Conservation (phyloP, 2,797 vertebrate species). For the Adelosebastes latens region DNA sequence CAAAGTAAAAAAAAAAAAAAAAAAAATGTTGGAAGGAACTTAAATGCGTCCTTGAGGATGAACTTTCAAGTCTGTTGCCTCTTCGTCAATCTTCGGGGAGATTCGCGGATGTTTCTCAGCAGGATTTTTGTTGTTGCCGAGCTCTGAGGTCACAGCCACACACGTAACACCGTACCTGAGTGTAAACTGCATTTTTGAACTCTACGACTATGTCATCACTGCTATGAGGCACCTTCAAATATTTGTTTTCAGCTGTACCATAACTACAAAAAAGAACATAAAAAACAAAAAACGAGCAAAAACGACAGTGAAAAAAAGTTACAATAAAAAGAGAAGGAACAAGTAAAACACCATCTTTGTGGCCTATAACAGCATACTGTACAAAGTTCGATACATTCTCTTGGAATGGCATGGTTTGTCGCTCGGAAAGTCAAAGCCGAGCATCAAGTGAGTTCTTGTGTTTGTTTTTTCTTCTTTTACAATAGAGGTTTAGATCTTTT, state of each 20-base stretch:
- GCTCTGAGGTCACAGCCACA: constrained; percentile 44
- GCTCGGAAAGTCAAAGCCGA: constrained; percentile 79
- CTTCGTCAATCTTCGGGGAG: constrained; percentile 17
- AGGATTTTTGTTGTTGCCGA: constrained; percentile 16
- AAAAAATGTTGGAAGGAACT: constrained; percentile 49
- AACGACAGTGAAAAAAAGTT: constrained; percentile 83
- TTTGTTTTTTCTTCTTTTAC: constrained; percentile 42
- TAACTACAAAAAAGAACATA: constrained; percentile 79
- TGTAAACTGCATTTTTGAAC: constrained; percentile 55
- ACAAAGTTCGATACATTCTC: constrained; percentile 93
- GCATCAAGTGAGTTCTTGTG: constrained; percentile 62
- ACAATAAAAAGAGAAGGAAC: constrained; percentile 81
- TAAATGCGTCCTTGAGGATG: constrained; percentile 42
- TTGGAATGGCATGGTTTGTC: constrained; percentile 94
- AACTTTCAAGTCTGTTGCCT: constrained; percentile 58
- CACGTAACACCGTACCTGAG: constrained; percentile 44
- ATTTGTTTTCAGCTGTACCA: constrained; percentile 70
- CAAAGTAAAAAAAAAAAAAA: constrained; percentile 57
- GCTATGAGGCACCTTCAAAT: constrained; percentile 72
- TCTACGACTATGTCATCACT: constrained; percentile 33
- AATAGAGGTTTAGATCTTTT: constrained; percentile 14
- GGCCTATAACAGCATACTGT: constrained; percentile 88
- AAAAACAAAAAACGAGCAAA: constrained; percentile 50
- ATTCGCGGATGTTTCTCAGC: constrained; percentile 24
- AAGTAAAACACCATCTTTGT: constrained; percentile 87